Evolutionary conservation across 2,888 invertebrate genomes (phyloP).

Genomic region (Amphipyra berbera): DNA sequence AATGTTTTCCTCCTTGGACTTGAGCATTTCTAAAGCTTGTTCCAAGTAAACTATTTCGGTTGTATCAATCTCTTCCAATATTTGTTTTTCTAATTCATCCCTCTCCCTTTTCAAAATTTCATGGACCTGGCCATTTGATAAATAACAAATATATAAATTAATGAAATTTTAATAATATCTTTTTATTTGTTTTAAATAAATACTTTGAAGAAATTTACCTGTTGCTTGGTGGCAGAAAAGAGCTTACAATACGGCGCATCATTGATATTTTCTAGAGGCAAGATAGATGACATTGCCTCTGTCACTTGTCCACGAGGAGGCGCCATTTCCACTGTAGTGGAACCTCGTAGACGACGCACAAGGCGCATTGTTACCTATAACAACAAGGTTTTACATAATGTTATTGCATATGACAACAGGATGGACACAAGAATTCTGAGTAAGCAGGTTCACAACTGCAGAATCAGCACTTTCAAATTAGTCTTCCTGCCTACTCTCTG

Average conservation of each 20-base stretch:
- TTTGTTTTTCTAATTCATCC: conserved; percentile 91
- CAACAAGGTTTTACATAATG: conserved; percentile 7
- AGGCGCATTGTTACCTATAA: conserved; percentile 91
- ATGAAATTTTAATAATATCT: not conserved
- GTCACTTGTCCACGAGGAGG: conserved; percentile 88
- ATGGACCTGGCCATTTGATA: conserved; percentile 85
- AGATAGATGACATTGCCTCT: conserved; percentile 72
- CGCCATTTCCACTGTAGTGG: conserved; percentile 91
- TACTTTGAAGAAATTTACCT: conserved; percentile 82
- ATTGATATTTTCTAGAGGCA: conserved; percentile 80
- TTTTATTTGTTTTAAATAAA: not conserved
- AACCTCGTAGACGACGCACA: conserved; percentile 95
- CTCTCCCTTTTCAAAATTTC: conserved; percentile 94
- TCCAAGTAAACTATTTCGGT: conserved; percentile 96
- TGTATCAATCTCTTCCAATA: conserved; percentile 92
- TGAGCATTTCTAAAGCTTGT: conserved; percentile 93
- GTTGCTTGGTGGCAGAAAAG: conserved; percentile 92
- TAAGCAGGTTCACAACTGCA: too few species aligned
- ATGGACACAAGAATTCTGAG: too few species aligned
- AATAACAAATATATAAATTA: not conserved
- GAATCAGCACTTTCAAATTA: too few species aligned
- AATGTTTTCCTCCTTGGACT: conserved; percentile 83
- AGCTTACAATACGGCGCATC: conserved; percentile 93
- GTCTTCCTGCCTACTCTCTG: too few species aligned
- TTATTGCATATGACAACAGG: too few species aligned